Conservation (phyloP, 2,113 vertebrate species). For the Uria lomvia region DNA sequence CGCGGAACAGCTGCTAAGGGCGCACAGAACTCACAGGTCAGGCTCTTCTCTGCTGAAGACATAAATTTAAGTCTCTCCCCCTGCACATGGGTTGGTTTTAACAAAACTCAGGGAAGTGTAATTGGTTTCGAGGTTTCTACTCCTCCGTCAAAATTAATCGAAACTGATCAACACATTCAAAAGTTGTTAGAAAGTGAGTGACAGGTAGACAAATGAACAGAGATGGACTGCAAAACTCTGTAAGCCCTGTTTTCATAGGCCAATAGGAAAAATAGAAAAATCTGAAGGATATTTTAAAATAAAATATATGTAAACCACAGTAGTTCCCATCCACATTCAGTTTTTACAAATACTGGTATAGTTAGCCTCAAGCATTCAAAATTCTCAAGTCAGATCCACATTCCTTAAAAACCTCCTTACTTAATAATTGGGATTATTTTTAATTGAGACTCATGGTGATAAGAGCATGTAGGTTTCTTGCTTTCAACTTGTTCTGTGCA, state of each 20-base stretch:
- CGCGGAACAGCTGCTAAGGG: not conserved
- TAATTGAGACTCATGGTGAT: not conserved
- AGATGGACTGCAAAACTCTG: not conserved
- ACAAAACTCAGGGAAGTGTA: not conserved
- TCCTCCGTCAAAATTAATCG: not conserved
- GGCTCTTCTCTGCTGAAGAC: not conserved
- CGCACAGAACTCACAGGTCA: accelerated
- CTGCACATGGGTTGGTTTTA: not conserved
- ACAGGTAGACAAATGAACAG: not conserved
- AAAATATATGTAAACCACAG: not conserved
- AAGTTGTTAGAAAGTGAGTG: not conserved
- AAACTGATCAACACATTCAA: not conserved
- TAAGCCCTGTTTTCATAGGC: not conserved
- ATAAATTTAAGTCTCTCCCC: not conserved
- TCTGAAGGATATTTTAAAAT: not conserved
- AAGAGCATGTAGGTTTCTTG: not conserved
- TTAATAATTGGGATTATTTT: not conserved
- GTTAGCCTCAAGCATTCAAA: not conserved
- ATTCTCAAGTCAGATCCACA: not conserved
- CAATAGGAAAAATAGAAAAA: not conserved
- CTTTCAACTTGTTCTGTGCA: not conserved
- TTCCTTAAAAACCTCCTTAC: not conserved
- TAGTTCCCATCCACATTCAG: not conserved
- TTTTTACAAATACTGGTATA: not conserved
- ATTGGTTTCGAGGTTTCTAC: not conserved